Evolutionary conservation across 1,140 invertebrate species (phyloP), one percentile per base, ranked within the genome.

Genomic region (Notospermus geniculatus): DNA sequence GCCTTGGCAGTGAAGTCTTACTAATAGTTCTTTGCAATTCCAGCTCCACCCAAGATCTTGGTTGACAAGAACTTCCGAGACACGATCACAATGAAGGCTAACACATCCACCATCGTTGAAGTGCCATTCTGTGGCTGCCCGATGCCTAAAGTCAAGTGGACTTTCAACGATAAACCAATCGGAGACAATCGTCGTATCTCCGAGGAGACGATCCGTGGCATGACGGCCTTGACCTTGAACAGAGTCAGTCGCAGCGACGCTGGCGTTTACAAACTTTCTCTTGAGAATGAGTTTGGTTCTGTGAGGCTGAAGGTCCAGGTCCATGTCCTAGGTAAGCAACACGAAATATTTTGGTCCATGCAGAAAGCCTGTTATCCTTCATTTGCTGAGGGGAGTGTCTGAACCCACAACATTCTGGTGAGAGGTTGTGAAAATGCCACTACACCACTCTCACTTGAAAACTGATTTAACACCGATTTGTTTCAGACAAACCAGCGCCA

Each of bases 291-390:
- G 1, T 72, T 70, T 62, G 80, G 80, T 28, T 88, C 88, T 67
- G 95, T 97, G 76, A 84, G 86, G 63, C 93, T 94, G 72, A 75
- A 71, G 41, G 73, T 80, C 45, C 75, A 71, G 15, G 68, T 80
- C 50, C 68, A 71, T 62, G 79, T 80, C 4, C 85, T 97, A 4
- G 90, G 46, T 50, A n/a, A 50, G 46, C n/a, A n/a, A 23, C 4
- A 9, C 9, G 46, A 50, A 7, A 43, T 11, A 43, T 43, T 43
- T 43, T 43, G 11, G 39, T 43, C 11, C 11, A 43, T 43, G 19
- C 19, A 43, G 39, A 11, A 43, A 19, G 39, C 39, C 11, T n/a
- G n/a, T n/a, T n/a, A n/a, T n/a, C n/a, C n/a, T n/a, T n/a, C n/a
- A n/a, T n/a, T n/a, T n/a, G n/a, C n/a, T n/a, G n/a, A n/a, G n/a